Base-by-base conservation (phyloP, 2,113 vertebrate species). In the Alethe diademata region DNA sequence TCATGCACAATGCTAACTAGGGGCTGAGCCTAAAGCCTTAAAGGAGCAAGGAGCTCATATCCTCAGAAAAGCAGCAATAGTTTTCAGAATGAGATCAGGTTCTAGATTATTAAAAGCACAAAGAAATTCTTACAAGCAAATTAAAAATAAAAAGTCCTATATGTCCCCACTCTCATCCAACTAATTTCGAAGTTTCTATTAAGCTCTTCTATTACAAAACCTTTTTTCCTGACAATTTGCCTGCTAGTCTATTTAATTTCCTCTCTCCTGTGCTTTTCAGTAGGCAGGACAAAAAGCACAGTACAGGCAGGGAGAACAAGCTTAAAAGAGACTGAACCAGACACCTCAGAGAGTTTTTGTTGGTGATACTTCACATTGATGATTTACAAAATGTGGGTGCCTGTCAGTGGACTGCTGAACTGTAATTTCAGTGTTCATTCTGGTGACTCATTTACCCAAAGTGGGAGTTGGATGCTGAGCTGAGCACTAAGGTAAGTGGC, bases 401-500 rank as follows among this genome's bases (percentile, higher is more conserved):
- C 92, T 80, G 79, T 78, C 71, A 80, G 42, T 78, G 88, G 90
- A 92, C 85, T 28, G 11, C 71, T 80, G 51, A 67, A 28, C 42
- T 73, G 29, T 58, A 91, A 85, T 78, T 71, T 67, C 76, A 90
- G 69, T 38, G 64, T 1, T 86, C 53, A 40, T 60, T 90, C 23
- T 73, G 61, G 56, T 87, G 92, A 88, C 79, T 90, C 88, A 94
- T 88, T 87, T 75, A 93, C 60, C 67, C 58, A 0, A 76, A 95
- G 93, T 82, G 84, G 92, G 70, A 96, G 92, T 20, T 91, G 80
- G 80, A 82, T 90, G 90, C 81, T 95, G 95, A 88, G 93, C 66
- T 85, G 86, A 97, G 81, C 81, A 79, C 84, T 47, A 91, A 95
- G 93, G 90, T 90, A 91, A 96, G 85, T 66, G 78, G 90, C 54